A percentile compares a stretch with the other conserved stretches of the same genome.
Conservation (phyloP, 2,113 vertebrate genomes). For the Takifugu flavidus region DNA sequence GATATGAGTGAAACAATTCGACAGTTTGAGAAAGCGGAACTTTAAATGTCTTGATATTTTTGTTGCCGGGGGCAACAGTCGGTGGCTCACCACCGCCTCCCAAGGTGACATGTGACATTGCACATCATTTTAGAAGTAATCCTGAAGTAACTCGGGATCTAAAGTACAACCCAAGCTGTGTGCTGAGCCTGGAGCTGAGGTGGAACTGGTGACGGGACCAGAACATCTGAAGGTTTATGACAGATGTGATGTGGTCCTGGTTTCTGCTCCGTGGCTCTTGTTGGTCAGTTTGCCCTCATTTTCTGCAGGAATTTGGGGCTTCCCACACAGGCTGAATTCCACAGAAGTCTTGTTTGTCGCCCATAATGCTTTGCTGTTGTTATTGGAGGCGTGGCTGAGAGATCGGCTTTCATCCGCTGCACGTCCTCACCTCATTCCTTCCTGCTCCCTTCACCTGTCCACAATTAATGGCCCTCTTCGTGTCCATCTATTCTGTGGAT, state of each 20-base stretch:
- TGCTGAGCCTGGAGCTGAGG: background rate
- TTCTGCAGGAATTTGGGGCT: conserved; percentile 27
- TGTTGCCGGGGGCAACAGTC: too few species aligned
- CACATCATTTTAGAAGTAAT: too few species aligned
- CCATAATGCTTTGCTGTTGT: conserved; percentile 36
- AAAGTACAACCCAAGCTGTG: background rate
- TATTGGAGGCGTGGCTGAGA: conserved; percentile 10
- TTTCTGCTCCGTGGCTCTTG: background rate
- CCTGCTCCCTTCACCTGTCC: background rate
- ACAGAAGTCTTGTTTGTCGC: conserved; percentile 25
- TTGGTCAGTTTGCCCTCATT: background rate
- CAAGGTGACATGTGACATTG: too few species aligned
- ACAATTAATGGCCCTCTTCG: background rate
- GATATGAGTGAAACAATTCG: too few species aligned
- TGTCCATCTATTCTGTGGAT: background rate
- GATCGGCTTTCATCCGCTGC: conserved; percentile 10
- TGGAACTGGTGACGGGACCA: too few species aligned
- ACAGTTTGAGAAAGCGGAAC: too few species aligned
- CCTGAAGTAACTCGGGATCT: background rate
- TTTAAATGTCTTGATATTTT: too few species aligned
- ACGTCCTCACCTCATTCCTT: background rate
- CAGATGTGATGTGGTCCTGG: background rate
- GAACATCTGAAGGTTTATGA: background rate
- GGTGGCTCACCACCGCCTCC: too few species aligned
- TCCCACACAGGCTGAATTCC: conserved; percentile 26